Percentiles rank a stretch among this genome's conserved stretches.
Evolutionary conservation across 2,113 vertebrate species (phyloP).

Genomic region (Puntigrus tetrazona): DNA sequence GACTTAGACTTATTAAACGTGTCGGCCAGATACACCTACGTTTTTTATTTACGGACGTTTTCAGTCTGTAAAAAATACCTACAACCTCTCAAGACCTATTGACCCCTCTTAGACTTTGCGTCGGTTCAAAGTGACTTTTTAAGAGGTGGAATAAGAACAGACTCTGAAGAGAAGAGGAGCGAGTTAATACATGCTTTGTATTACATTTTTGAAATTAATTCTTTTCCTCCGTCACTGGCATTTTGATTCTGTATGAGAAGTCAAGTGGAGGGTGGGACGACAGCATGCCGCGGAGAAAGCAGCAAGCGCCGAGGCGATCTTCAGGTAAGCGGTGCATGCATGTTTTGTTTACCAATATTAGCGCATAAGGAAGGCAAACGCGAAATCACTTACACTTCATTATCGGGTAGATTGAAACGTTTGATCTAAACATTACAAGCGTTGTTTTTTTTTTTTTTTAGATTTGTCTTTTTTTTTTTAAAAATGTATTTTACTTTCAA

Average conservation of each 20-base stretch:
- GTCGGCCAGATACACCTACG: constrained; percentile 31
- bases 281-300: constrained; percentile 96
- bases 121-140: constrained; percentile 26
- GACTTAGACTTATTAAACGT: constrained; percentile 51
- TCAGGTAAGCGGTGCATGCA: constrained; percentile 79
- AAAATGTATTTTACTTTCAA: not conserved
- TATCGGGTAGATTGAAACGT: not conserved
- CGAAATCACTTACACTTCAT: not conserved
- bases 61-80: constrained; percentile 1
- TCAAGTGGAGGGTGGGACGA: constrained; percentile 82
- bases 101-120: constrained; percentile 36
- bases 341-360: constrained; percentile 7
- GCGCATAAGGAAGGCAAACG: not conserved
- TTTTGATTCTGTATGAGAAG: constrained; percentile 85
- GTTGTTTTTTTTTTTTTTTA: not conserved
- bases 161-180: constrained; percentile 50
- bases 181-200: constrained; percentile 51
- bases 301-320: constrained; percentile 94
- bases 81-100: constrained; percentile 20
- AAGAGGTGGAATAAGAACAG: constrained; percentile 56
- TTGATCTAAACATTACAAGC: not conserved
- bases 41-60: constrained; percentile 3
- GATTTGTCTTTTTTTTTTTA: not conserved
- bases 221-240: constrained; percentile 58
- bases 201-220: constrained; percentile 65